Evolutionary conservation across 1,140 invertebrate species (phyloP), one percentile per base, ranked within the genome.

Genomic region (Nymphalis io): DNA sequence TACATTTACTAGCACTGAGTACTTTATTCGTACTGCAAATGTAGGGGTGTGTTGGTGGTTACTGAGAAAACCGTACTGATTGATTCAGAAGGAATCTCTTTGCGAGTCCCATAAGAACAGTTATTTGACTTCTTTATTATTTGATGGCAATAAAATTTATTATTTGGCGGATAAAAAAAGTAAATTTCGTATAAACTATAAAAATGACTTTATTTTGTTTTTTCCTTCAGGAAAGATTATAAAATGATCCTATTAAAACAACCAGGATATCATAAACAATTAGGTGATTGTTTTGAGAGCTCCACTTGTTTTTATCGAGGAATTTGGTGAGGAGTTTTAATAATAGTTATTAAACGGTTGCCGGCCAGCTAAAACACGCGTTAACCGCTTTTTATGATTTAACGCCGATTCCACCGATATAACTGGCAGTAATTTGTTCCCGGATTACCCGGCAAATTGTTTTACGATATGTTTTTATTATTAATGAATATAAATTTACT

Each of bases 291-390:
- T 60, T 53, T 58, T 40, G 39, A 46, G 63, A 44, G 62, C 46
- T 46, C 53, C 40, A 55, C 60, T 68, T 68, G 79, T 81, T 82
- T 83, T 86, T 82, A 81, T 83, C 75, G 73, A 72, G 74, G 80
- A 80, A 85, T 85, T 83, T 80, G 72, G 79, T 84, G 76, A 81
- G 77, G 78, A 79, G 76, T 69, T 77, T 79, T 90, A 88, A 88
- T 90, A 84, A 87, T 81, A 87, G 86, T 86, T 85, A 88, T 90
- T 90, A 88, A 83, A 84, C 75, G 76, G 87, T 81, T 84, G 81
- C 82, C 75, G 68, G 85, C 73, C 79, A 78, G 81, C 83, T 87
- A 87, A 88, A 87, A 73, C 72, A 72, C 69, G 75, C 72, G 80
- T 81, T 81, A 87, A 88, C 80, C 83, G 82, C 62, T 83, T 85